phyloP scores from a whole-genome alignment of 2,797 vertebrate species.

The Sebastolobus altivelis region DNA sequence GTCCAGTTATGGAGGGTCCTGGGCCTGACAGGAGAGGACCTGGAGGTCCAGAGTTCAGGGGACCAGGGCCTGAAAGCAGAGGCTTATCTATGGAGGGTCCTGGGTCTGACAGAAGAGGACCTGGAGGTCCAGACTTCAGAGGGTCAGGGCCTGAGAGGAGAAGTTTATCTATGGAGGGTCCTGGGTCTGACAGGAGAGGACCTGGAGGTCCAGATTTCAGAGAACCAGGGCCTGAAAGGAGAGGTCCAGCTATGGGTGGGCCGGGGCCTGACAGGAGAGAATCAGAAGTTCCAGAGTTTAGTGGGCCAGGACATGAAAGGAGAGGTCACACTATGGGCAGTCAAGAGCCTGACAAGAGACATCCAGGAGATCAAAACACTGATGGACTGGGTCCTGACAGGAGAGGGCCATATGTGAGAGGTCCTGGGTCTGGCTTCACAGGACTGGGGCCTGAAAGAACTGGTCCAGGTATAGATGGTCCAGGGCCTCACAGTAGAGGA shows the following conservation, averaged over 20 bases:
- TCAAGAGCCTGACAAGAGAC: conserved; percentile 22
- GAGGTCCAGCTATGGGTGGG: not conserved
- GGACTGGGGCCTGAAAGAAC: conserved; percentile 36
- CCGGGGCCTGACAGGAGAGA: not conserved
- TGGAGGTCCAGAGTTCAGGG: conserved; percentile 4
- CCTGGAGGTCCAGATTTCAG: conserved; percentile 16
- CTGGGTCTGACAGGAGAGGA: conserved; percentile 2
- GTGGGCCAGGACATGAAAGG: not conserved
- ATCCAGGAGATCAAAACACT: conserved; percentile 29
- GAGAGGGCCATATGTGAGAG: conserved; percentile 26
- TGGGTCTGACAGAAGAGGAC: conserved; percentile 22
- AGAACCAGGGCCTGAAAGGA: conserved; percentile 1
- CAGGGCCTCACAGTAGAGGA: conserved; percentile 23
- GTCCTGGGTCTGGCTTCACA: conserved; percentile 11
- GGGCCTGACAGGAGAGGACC: not conserved
- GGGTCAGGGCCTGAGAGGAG: conserved; percentile 18
- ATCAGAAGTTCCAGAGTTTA: not conserved
- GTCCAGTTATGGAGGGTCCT: not conserved
- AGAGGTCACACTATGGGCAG: not conserved
- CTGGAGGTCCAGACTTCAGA: conserved; percentile 15
- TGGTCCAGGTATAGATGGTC: conserved; percentile 20
- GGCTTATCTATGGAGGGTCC: conserved; percentile 4
- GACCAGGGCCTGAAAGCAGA: conserved; percentile 8
- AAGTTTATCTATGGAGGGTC: not conserved
- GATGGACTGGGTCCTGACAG: conserved; percentile 25